These are phyloP conservation scores for Cyphotilapia sp. DNA, from an alignment of 2,113 vertebrate species.

Conservation along the genomic window DNA sequence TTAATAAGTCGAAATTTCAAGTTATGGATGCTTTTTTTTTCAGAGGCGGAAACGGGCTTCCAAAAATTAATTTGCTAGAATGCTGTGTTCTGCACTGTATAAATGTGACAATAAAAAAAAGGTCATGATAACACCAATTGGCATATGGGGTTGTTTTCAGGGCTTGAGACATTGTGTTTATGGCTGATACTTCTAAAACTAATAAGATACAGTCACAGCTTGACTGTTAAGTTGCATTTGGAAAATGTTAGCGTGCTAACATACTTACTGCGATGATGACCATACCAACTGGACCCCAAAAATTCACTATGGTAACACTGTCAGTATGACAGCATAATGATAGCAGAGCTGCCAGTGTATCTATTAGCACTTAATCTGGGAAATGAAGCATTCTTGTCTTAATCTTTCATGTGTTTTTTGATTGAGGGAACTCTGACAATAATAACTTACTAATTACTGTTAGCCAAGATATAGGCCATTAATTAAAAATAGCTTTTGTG, in stretches of 20 bases:
- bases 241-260: background rate
- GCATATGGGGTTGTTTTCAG: background rate
- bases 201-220: background rate
- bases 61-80: background rate
- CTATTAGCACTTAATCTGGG: background rate
- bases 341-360: background rate
- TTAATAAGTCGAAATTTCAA: background rate
- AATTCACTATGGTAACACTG: background rate
- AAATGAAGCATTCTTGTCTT: background rate
- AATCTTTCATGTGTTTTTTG: background rate
- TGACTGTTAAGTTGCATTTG: background rate
- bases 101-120: background rate
- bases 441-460: background rate
- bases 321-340: background rate
- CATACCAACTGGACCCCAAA: background rate
- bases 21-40: background rate
- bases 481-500: background rate
- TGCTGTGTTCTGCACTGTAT: background rate
- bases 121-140: background rate
- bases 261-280: background rate
- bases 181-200: background rate
- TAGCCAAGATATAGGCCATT: background rate
- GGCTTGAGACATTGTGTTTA: background rate
- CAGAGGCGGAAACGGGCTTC: fast-evolving
- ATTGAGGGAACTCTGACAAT: background rate